Base-by-base conservation (phyloP, 2,888 invertebrate genomes). In the Nemoura dubitans region DNA sequence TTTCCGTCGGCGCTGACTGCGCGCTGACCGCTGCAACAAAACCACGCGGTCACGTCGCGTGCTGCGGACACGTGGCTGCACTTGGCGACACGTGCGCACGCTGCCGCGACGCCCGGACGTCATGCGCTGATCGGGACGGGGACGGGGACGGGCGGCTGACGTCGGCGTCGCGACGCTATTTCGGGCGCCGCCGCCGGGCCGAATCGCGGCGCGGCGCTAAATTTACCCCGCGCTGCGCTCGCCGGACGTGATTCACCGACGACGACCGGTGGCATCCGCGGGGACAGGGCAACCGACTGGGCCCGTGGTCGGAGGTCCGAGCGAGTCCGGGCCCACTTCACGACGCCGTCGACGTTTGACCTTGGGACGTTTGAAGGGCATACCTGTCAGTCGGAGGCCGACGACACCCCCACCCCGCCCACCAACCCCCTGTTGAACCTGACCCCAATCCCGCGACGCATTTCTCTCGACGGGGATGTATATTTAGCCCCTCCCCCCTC, bases 1-100 rank as follows among this genome's bases (percentile, higher is more conserved):
- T 95, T 93, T 96, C 96, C 90, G 96, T 95, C 91, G 96, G 96
- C 90, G 92, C 76, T 16, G 83, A 43, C 83, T 83, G 42, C 10
- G 30, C 26, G 59, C 27, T 21, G 25, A 26, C 84, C 76, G 59
- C 84, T 84, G 84, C 14, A 84, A 84, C 10, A 83, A n/a, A 83
- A 30, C 30, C 21, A 29, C 82, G 28, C 27, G 25, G 81, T 81
- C 25, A 81, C 28, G 29, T 30, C 21, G 21, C 14, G 10, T 7
- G 59, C 21, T 25, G n/a, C 2, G 5, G 27, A 78, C 78, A 78
- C 78, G 78, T 78, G 78, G n/a, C 7, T 14, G n/a, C 78, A 78
- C 77, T 5, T n/a, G 6, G 77, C 25, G 26, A 7, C 78, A 78
- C 29, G 27, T 78, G 29, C 25, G 78, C 29, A 21, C 78, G 29